These are phyloP conservation scores for Stegastes partitus DNA, from an alignment of 2,113 vertebrate species.

Conservation along the genomic window DNA sequence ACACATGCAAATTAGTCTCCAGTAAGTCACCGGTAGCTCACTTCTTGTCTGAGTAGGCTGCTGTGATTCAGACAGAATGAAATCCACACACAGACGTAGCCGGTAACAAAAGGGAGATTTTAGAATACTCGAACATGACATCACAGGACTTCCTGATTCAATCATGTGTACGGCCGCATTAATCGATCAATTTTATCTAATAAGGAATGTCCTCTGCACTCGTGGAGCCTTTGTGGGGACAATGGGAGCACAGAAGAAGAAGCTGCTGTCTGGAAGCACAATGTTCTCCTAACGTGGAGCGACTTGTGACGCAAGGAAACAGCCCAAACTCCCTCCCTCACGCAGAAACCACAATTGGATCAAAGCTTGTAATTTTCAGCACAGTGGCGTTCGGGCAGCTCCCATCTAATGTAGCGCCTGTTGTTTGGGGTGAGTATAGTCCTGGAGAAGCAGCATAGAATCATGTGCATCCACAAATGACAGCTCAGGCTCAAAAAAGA, in stretches of 20 bases:
- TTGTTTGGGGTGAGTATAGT: constrained; percentile 63
- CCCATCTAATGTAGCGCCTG: constrained; percentile 62
- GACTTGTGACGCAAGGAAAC: constrained; percentile 42
- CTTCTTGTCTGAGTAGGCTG: constrained; percentile 29
- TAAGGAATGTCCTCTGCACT: constrained; percentile 20
- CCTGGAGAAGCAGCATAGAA: constrained; percentile 58
- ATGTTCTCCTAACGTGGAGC: constrained; percentile 28
- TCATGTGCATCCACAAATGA: constrained; percentile 77
- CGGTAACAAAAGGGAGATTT: constrained; percentile 19
- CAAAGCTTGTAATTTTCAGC: constrained; percentile 75
- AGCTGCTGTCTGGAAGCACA: constrained; percentile 12
- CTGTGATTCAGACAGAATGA: constrained; percentile 30
- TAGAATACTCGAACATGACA: constrained; percentile 4
- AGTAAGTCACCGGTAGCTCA: neutral
- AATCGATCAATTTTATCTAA: constrained; percentile 47
- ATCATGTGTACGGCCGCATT: constrained; percentile 9
- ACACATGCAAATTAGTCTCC: constrained; percentile 17
- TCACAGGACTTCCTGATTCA: constrained; percentile 59
- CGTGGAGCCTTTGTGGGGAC: constrained; percentile 44
- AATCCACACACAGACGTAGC: constrained; percentile 3
- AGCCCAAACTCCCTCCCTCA: constrained; percentile 42
- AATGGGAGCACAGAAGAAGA: constrained; percentile 7
- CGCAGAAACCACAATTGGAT: constrained; percentile 62
- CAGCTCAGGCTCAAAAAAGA: constrained; percentile 47
- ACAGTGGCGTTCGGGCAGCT: constrained; percentile 43